Conservation (phyloP, 2,113 vertebrate genomes). For the Electrona antarctica region DNA sequence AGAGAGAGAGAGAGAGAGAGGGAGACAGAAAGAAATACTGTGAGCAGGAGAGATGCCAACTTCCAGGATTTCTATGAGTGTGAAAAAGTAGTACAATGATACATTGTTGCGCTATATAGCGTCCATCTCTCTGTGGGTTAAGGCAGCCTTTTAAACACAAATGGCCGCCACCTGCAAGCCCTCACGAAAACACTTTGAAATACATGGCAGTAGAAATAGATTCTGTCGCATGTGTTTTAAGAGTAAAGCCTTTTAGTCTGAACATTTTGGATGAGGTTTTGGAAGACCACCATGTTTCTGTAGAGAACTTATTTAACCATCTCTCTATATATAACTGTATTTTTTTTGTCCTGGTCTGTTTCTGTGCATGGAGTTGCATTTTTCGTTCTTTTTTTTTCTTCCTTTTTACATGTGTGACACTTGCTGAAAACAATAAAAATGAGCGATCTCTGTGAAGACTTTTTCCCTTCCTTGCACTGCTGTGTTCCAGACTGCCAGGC, state of each 20-base stretch:
- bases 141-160: constrained; percentile 13
- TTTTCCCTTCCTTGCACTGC: neutral
- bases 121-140: constrained; percentile 30
- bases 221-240: constrained; percentile 6
- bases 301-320: no score
- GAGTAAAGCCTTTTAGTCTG: neutral
- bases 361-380: constrained; percentile 13
- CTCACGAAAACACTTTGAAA: constrained; percentile 18
- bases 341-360: constrained; percentile 26
- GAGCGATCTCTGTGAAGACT: neutral
- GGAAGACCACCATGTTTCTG: constrained; percentile 4
- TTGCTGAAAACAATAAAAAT: constrained; percentile 23
- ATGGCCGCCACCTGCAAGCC: constrained; percentile 46
- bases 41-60: constrained; percentile 31
- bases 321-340: constrained; percentile 9
- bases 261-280: constrained; percentile 32
- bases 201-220: neutral
- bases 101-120: constrained; percentile 26
- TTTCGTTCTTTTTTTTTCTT: neutral
- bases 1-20: no score
- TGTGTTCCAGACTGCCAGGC: constrained; percentile 10
- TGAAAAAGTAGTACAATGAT: constrained; percentile 47
- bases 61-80: constrained; percentile 52
- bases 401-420: constrained; percentile 14
- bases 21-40: no score